phyloP scores from a whole-genome alignment of 1,140 invertebrate genomes.

The Aporrectodea caliginosa region DNA sequence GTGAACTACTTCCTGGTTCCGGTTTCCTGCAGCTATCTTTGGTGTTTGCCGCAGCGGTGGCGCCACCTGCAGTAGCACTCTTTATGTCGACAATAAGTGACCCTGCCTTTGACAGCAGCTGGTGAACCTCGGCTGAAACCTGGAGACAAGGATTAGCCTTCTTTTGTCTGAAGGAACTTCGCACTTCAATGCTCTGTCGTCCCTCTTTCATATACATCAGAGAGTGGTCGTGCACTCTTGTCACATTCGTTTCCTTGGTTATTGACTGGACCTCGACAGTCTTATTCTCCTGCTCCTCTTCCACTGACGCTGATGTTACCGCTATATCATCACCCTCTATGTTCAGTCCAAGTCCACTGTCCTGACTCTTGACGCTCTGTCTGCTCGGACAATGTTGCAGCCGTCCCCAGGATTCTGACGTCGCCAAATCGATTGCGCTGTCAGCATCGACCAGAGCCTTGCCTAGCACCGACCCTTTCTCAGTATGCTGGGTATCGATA shows the following conservation, averaged over 20 bases:
- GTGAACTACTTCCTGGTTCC: neutral
- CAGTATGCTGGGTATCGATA: no score
- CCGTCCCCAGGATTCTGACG: neutral
- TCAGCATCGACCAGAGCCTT: neutral
- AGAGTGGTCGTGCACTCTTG: neutral
- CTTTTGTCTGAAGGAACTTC: neutral
- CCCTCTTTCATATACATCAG: neutral
- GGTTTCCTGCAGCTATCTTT: neutral
- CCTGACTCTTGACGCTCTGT: neutral
- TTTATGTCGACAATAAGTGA: neutral
- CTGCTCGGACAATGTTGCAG: neutral
- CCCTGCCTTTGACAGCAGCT: neutral
- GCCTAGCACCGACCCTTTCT: no score
- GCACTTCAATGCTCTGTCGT: neutral
- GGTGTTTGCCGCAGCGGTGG: neutral
- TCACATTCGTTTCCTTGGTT: no score
- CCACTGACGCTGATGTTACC: no score
- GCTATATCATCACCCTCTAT: neutral
- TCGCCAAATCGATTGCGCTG: neutral
- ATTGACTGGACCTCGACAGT: no score
- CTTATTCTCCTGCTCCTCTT: no score
- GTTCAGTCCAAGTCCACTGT: neutral
- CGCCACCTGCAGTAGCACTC: no score
- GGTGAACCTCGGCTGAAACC: neutral
- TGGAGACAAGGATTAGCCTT: neutral